A percentile compares a stretch with the other conserved stretches of the same genome.
These are phyloP conservation scores for Dynastes tityus DNA, from an alignment of 2,888 invertebrate genomes.

Conservation along the genomic window DNA sequence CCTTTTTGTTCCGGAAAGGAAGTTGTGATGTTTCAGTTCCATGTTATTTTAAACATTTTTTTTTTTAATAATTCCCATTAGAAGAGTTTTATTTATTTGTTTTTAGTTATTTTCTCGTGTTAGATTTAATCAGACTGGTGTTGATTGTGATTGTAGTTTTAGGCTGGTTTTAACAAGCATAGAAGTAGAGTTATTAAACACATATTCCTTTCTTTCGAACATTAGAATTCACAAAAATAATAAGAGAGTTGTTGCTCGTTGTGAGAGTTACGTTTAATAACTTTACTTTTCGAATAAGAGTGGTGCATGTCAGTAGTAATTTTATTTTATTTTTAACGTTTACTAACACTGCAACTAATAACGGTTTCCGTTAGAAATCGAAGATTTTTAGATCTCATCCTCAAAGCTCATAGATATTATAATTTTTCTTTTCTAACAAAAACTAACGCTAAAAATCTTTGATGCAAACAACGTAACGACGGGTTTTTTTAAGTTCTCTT, in stretches of 20 bases:
- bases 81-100: constrained; percentile 48
- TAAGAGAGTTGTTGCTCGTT: too few species aligned
- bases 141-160: constrained; percentile 57
- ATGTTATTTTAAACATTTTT: constrained; percentile 48
- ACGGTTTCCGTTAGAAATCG: constrained; percentile 8
- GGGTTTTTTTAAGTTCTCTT: constrained; percentile 29
- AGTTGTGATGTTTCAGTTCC: constrained; percentile 51
- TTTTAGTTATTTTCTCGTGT: constrained; percentile 47
- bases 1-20: constrained; percentile 42
- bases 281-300: constrained; percentile 43
- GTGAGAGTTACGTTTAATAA: constrained; percentile 46
- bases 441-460: constrained; percentile 25
- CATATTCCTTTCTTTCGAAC: constrained; percentile 5
- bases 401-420: background rate
- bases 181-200: constrained; percentile 49
- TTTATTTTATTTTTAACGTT: constrained; percentile 49
- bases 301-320: constrained; percentile 45
- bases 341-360: constrained; percentile 32
- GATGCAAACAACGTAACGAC: background rate
- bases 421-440: too few species aligned
- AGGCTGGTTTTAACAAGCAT: constrained; percentile 55
- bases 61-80: constrained; percentile 38
- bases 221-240: too few species aligned
- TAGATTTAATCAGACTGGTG: constrained; percentile 50
- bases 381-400: constrained; percentile 29